Base-by-base conservation (phyloP, 2,888 invertebrate species). In the Tinea trinotella region DNA sequence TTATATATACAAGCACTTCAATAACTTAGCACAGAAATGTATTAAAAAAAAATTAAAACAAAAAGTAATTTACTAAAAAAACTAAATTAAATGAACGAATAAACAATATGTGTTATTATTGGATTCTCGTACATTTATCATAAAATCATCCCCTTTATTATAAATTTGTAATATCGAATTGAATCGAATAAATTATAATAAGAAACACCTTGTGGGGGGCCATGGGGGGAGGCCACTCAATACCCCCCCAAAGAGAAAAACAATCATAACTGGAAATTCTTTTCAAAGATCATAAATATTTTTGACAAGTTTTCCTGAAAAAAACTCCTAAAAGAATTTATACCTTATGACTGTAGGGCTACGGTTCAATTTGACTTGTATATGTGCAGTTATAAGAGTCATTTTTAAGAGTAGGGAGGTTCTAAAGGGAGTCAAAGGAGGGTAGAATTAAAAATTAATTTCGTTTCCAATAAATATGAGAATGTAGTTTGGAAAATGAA, bases 211-310 rank as follows among this genome's bases (percentile, higher is more conserved):
- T 40, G 40, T 40, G 15, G 40, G 40, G 2, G 5, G 40, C 7
- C 13, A 7, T 7, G 7, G 22, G 7, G 30, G n/a, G 30, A n/a
- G 30, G 30, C 13, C 40, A 12, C n/a, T 15, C 13, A 7, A 30
- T 7, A 30, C 40, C 40, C 40, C 24, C 24, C 9, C 52, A 10
- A 30, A 15, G 34, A 71, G 68, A 80, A 84, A 83, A 40, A 40
- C 40, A 40, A 40, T 40, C 40, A 40, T 40, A 40, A 40, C 40
- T 40, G 40, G 82, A 83, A 82, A 81, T 84, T 82, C 76, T 79
- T 82, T 78, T 75, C 72, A 81, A 83, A 82, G 81, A 80, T 82
- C 84, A 83, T 84, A 84, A 84, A 84, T 84, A 84, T 82, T 78
- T 71, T 74, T 81, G 79, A 79, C 77, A 40, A 40, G 13, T 15